Conservation (phyloP, 2,888 invertebrate species). For the Eupithecia pulchellata region DNA sequence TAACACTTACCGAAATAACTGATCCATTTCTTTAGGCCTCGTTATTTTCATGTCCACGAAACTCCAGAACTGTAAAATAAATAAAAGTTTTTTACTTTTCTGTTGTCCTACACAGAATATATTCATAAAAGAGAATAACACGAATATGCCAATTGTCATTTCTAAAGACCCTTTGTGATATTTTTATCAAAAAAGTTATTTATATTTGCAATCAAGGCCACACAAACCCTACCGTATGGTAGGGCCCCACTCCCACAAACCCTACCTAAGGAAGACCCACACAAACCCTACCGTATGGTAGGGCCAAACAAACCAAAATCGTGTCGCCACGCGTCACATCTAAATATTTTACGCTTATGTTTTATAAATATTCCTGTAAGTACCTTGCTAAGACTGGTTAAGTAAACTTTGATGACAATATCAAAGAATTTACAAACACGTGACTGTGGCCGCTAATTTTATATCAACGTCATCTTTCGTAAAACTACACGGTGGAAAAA, state of each 20-base stretch:
- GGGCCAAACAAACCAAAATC: not conserved
- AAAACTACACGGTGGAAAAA: not conserved
- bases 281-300: not conserved
- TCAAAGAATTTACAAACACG: not conserved
- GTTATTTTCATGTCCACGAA: not conserved
- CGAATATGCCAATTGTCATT: not conserved
- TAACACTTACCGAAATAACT: not conserved
- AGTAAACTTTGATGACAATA: not conserved
- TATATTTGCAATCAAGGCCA: no score
- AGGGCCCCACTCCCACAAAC: no score
- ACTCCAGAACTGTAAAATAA: not conserved
- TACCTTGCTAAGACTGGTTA: not conserved
- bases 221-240: no score
- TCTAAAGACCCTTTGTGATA: not conserved
- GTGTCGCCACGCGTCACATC: not conserved
- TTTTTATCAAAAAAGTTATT: not conserved
- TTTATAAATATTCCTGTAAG: not conserved
- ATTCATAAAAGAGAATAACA: not conserved
- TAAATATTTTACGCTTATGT: not conserved
- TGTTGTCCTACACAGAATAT: no score
- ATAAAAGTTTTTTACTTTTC: not conserved
- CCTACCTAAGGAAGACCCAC: no score
- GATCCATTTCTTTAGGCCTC: not conserved
- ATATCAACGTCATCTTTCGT: not conserved
- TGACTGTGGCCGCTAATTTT: not conserved